A percentile compares a stretch with the other conserved stretches of the same genome.
Evolutionary conservation across 2,113 vertebrate genomes (phyloP).

Genomic region (Lasiurus cinereus): DNA sequence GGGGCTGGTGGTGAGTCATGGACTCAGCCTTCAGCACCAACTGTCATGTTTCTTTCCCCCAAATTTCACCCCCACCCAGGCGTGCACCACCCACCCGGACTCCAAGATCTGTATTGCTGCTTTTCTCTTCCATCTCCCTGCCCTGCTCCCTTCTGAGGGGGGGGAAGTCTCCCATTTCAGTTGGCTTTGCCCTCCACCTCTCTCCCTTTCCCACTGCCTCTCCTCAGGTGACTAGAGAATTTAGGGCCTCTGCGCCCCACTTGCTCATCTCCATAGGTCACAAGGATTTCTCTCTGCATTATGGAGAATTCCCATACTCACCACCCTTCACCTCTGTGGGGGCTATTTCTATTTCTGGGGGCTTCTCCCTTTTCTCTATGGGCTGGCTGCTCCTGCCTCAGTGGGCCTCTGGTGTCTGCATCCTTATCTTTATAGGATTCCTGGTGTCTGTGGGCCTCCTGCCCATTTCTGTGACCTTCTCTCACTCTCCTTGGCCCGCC

Average conservation of each 20-base stretch:
- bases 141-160: conserved; percentile 30
- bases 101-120: conserved; percentile 54
- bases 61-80: conserved; percentile 73
- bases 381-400: neutral
- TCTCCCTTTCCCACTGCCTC: neutral
- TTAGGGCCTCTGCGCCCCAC: neutral
- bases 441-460: neutral
- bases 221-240: neutral
- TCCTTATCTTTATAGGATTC: neutral
- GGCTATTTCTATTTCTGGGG: conserved; percentile 1
- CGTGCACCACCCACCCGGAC: conserved; percentile 72
- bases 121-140: conserved; percentile 51
- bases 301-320: neutral
- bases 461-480: neutral
- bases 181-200: neutral
- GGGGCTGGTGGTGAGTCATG: conserved; percentile 83
- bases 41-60: conserved; percentile 82
- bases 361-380: neutral
- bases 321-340: neutral
- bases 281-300: neutral
- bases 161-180: conserved; percentile 24
- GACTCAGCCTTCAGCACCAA: conserved; percentile 82
- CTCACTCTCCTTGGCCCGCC: neutral
- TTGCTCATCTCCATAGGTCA: neutral
- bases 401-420: neutral